Evolutionary conservation across 2,888 invertebrate genomes (phyloP).

Genomic region (Synergus umbraculus): DNA sequence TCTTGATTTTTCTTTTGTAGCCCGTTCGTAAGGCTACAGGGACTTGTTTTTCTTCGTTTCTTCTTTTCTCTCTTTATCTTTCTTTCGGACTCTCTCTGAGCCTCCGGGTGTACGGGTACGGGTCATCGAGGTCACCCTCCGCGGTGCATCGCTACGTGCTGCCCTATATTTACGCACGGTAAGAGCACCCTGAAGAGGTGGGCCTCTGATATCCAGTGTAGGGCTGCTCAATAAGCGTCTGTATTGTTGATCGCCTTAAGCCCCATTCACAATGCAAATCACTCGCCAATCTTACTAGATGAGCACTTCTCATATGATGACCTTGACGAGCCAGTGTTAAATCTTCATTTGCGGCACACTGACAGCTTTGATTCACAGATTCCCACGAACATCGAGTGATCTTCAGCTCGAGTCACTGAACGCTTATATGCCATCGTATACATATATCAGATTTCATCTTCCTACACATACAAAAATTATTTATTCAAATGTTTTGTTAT

Average conservation of each 20-base stretch:
- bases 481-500: too few relatives aligned
- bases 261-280: slow-evolving; percentile 52
- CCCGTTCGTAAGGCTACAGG: slow-evolving; percentile 46
- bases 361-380: slow-evolving; percentile 38
- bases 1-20: slow-evolving; percentile 52
- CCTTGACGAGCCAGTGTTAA: slow-evolving; percentile 35
- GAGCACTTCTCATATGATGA: slow-evolving; percentile 29
- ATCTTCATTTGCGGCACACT: slow-evolving; percentile 37
- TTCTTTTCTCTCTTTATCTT: slow-evolving; percentile 53
- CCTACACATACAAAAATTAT: too few relatives aligned
- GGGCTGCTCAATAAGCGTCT: slow-evolving; percentile 68
- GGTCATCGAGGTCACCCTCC: slow-evolving; percentile 75
- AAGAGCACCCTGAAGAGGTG: slow-evolving; percentile 69
- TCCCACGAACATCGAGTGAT: slow-evolving; percentile 30
- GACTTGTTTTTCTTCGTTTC: slow-evolving; percentile 56
- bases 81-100: slow-evolving; percentile 50
- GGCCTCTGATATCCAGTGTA: slow-evolving; percentile 51
- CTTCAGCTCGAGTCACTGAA: slow-evolving; percentile 5
- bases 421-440: background rate
- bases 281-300: slow-evolving; percentile 19
- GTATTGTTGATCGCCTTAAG: slow-evolving; percentile 61
- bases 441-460: too few relatives aligned
- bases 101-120: slow-evolving; percentile 70
- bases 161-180: slow-evolving; percentile 77
- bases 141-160: slow-evolving; percentile 72